Evolutionary conservation across 2,888 invertebrate genomes (phyloP).

Genomic region (Eupithecia abbreviata): DNA sequence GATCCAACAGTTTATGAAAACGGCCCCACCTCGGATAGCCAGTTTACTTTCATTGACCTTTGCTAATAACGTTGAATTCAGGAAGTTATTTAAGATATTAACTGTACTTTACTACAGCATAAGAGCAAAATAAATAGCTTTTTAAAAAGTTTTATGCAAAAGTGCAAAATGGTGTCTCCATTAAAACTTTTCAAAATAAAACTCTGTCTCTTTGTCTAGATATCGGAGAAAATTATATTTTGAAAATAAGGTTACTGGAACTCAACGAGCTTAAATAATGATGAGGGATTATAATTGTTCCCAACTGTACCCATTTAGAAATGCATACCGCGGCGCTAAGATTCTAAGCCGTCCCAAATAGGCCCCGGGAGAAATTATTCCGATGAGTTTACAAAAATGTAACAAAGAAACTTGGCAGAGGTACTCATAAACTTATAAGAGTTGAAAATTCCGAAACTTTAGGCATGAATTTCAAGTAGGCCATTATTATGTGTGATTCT

Average conservation of each 20-base stretch:
- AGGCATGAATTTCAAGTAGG: conserved; percentile 27
- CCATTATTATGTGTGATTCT: conserved; percentile 25
- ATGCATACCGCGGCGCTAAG: neutral
- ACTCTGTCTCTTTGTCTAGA: neutral
- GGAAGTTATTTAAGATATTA: neutral
- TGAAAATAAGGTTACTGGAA: neutral
- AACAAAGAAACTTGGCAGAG: conserved; percentile 39
- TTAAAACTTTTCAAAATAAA: neutral
- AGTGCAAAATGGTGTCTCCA: neutral
- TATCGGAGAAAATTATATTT: neutral
- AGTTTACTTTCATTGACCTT: neutral
- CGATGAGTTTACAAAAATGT: conserved; percentile 44
- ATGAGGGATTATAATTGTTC: neutral
- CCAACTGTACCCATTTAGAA: conserved; percentile 1
- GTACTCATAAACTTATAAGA: conserved; percentile 37
- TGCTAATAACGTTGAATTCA: neutral
- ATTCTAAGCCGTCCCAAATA: conserved; percentile 31
- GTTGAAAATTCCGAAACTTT: conserved; percentile 27
- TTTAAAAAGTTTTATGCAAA: neutral
- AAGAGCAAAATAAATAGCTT: neutral
- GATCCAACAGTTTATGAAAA: conserved; percentile 13
- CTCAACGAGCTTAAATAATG: conserved; percentile 1
- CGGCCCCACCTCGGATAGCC: no score
- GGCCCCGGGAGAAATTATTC: conserved; percentile 45
- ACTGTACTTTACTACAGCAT: neutral